Percentiles rank a stretch among this genome's conserved stretches.
phyloP scores from a whole-genome alignment of 1,140 invertebrate species.

The Drosophila kurseongensis region DNA sequence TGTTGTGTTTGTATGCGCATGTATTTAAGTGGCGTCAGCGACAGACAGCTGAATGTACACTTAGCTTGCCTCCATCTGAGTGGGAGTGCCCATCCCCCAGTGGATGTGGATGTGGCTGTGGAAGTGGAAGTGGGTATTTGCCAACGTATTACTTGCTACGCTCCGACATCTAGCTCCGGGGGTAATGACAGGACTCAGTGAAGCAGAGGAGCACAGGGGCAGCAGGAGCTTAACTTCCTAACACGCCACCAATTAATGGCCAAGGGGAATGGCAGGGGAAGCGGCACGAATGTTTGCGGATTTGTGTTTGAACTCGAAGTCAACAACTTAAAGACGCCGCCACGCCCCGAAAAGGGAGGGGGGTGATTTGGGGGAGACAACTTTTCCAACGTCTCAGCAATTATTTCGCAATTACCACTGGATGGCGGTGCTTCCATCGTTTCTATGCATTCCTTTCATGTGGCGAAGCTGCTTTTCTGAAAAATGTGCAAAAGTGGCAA shows the following conservation, averaged over 20 bases:
- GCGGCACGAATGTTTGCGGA: conserved; percentile 54
- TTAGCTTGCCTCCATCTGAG: conserved; percentile 40
- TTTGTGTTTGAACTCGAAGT: conserved; percentile 61
- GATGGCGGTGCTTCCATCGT: conserved; percentile 19
- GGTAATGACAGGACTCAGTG: conserved; percentile 56
- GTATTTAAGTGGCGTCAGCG: conserved; percentile 64
- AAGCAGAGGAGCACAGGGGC: conserved; percentile 37
- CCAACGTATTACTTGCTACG: conserved; percentile 58
- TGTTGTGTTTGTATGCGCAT: conserved; percentile 46
- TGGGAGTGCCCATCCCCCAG: background rate
- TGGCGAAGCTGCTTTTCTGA: background rate
- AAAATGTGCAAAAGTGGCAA: conserved; percentile 42
- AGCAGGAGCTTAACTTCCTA: conserved; percentile 63
- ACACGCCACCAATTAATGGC: conserved; percentile 64
- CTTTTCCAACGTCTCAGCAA: conserved; percentile 36
- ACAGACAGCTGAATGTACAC: conserved; percentile 64
- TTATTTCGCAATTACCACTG: conserved; percentile 45
- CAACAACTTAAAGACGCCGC: conserved; percentile 52
- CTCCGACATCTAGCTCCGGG: conserved; percentile 51
- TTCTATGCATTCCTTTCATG: conserved; percentile 18
- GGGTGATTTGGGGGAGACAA: background rate
- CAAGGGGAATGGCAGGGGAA: background rate
- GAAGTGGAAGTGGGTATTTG: conserved; percentile 36
- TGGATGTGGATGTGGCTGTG: conserved; percentile 2
- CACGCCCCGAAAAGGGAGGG: conserved; percentile 21